Evolutionary conservation across 2,888 invertebrate species (phyloP), one percentile per base, ranked within the genome.

Genomic region (Dryobota labecula): DNA sequence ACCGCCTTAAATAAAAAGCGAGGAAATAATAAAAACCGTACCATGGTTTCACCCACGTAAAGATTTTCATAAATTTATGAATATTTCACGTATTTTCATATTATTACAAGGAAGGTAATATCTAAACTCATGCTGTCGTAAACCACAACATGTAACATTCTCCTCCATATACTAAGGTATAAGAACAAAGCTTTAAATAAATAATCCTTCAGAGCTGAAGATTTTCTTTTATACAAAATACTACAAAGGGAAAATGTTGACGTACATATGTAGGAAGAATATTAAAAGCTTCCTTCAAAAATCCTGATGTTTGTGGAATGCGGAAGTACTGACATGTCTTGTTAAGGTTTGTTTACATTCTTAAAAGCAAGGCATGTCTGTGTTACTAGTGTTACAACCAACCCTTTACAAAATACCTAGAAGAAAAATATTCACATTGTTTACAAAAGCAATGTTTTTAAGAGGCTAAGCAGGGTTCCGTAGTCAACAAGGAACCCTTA

Each of bases 41-140:
- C 33, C 33, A 6, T 33, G 2, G 33, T 38, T 38, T 9, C 38
- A 38, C 38, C 38, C 38, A 13, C 38, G 38, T 38, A 36, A 70
- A 43, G 33, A 41, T 72, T 49, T 57, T 36, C 18, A 53, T 58
- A 13, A 51, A 73, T 62, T 73, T 78, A 57, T 62, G 27, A 62
- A 73, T 73, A 73, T 57, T 61, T 62, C 15, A 73, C 51, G 47
- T 36, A 30, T 64, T 76, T 73, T 74, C 4, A 53, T 73, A 76
- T 53, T 51, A 33, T 51, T 57, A 36, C 15, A 45, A 38, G 43
- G 38, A 54, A 80, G 38, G 49, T 63, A 45, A 49, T 33, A 45
- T 47, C 43, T 60, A 24, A 36, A 36, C 80, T 43, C 30, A 24
- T 41, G 2, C 2, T 33, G 11, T 63, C 75, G 51, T 76, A 79